Evolutionary conservation across 1,140 invertebrate species (phyloP), one percentile per base, ranked within the genome.

Genomic region (Dinothrombium tinctorium): DNA sequence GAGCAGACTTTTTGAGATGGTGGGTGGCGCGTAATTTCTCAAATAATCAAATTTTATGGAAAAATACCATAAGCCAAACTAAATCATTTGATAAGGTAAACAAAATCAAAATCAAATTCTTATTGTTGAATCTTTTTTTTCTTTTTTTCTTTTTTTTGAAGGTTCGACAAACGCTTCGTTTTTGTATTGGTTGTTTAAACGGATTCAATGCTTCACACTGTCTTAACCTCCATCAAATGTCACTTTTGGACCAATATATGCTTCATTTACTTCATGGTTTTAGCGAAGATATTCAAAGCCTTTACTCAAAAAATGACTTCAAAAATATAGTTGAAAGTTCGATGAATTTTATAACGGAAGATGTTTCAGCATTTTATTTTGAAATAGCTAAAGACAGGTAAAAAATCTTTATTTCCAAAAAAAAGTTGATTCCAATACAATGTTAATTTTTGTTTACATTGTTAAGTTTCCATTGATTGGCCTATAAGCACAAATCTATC

Each of bases 11-110:
- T n/a, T 45, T 63, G 12, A 44, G 67, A 37, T 65, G 82, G 78
- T 94, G 84, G 86, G 76, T 83, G 3, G 80, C 78, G 19, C 73
- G 54, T 21, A 71, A 75, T 51, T 67, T 83, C 5, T 12, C 12
- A 21, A 17, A 22, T 15, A 22, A 36, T 36, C 12, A 21, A 9
- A 17, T 22, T 20, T 15, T 12, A 19, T 36, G 20, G 20, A 36
- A 36, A 21, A 21, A 12, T 7, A 21, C 19, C 17, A 36, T 11
- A 9, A n/a, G n/a, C n/a, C n/a, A n/a, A n/a, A n/a, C n/a, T n/a
- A 21, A 19, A 21, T 19, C n/a, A n/a, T 1, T 36, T 19, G 5
- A 15, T 12, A 19, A 36, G 20, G 33, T 36, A 36, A 36, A 21
- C 23, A 1, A 36, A 8, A 12, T 17, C 15, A 8, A 6, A 7